phyloP scores from a whole-genome alignment of 2,797 vertebrate species.

The Anisognathus igniventris region DNA sequence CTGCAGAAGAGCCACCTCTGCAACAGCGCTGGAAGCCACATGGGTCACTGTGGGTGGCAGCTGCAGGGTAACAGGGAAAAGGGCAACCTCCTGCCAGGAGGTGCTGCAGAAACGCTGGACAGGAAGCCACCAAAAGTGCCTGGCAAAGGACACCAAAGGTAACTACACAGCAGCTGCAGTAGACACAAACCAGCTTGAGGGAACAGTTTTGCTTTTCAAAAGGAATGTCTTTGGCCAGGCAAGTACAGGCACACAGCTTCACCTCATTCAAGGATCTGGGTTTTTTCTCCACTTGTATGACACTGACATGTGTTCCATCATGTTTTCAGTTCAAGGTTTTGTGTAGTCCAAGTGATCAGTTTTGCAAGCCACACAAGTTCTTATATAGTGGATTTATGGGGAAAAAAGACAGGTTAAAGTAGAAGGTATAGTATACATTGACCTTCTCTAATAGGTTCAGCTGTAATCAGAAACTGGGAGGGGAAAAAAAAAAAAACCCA shows the following conservation, averaged over 20 bases:
- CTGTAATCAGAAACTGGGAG: background rate
- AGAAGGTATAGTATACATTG: accelerated
- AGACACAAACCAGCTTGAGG: accelerated
- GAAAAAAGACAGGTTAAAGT: accelerated
- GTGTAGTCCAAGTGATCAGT: background rate
- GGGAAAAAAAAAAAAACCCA: accelerated
- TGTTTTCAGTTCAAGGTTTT: background rate
- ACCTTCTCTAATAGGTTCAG: background rate
- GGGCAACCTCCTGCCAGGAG: background rate
- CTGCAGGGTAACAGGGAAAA: accelerated
- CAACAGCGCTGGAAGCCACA: accelerated
- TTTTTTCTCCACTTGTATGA: background rate
- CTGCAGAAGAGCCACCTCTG: background rate
- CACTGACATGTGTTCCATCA: accelerated
- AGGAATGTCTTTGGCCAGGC: accelerated
- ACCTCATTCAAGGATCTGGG: accelerated
- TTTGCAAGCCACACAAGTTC: background rate
- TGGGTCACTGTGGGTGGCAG: background rate
- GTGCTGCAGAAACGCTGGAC: background rate
- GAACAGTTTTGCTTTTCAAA: background rate
- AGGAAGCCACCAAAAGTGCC: background rate
- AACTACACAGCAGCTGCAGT: accelerated
- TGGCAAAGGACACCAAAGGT: background rate
- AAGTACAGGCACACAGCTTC: background rate
- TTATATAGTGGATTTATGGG: background rate